phyloP scores from a whole-genome alignment of 2,797 vertebrate species.

The Enteromius unitaeniatus region DNA sequence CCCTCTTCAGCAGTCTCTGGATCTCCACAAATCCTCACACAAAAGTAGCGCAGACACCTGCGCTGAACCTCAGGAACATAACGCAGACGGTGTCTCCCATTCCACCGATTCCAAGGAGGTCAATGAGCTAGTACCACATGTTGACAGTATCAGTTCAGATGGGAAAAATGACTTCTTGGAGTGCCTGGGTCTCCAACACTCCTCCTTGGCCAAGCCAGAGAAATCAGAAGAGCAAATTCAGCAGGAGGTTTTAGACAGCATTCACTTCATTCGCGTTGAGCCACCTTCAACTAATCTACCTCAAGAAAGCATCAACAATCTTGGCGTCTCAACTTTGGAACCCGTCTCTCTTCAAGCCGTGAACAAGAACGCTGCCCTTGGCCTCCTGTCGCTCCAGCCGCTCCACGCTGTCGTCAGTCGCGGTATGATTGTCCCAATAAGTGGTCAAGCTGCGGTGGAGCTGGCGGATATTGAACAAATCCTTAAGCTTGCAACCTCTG shows the following conservation, averaged over 20 bases:
- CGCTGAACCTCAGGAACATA: slow-evolving; percentile 51
- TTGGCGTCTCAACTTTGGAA: slow-evolving; percentile 86
- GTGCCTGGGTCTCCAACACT: slow-evolving; percentile 86
- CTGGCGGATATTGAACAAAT: slow-evolving; percentile 97
- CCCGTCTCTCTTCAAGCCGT: slow-evolving; percentile 79
- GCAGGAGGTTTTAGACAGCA: slow-evolving; percentile 85
- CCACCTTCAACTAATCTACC: slow-evolving; percentile 88
- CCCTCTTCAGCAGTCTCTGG: slow-evolving; percentile 88
- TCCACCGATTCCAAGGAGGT: slow-evolving; percentile 43
- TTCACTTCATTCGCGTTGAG: slow-evolving; percentile 88
- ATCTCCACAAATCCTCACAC: slow-evolving; percentile 83
- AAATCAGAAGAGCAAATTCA: slow-evolving; percentile 82
- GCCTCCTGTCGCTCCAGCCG: slow-evolving; percentile 89
- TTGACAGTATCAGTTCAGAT: slow-evolving; percentile 53
- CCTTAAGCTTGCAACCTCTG: slow-evolving; percentile 89
- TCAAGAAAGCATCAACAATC: slow-evolving; percentile 81
- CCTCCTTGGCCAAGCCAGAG: slow-evolving; percentile 80
- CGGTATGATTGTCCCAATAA: slow-evolving; percentile 86
- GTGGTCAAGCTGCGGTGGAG: slow-evolving; percentile 82
- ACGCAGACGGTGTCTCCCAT: slow-evolving; percentile 40
- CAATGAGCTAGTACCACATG: slow-evolving; percentile 43
- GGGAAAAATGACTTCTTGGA: slow-evolving; percentile 80
- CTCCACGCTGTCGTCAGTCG: slow-evolving; percentile 90
- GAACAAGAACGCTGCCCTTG: slow-evolving; percentile 81
- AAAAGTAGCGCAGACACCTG: slow-evolving; percentile 43